Conservation (phyloP, 2,113 vertebrate genomes). For the Lepidothrix coronata region DNA sequence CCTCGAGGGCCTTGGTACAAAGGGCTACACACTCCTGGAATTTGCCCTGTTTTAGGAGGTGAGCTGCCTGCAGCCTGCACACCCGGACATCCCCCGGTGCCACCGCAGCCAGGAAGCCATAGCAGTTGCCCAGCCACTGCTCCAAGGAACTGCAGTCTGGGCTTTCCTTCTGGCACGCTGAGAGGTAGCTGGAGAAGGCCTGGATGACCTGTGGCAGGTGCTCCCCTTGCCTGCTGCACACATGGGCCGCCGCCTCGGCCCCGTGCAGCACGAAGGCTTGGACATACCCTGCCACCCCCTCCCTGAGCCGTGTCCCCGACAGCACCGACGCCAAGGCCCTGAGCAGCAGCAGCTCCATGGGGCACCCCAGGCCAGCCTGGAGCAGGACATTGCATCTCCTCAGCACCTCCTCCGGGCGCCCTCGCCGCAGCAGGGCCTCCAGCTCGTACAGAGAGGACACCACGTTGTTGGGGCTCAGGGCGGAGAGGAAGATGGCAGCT, state of each 20-base stretch:
- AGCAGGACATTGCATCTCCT: slow-evolving; percentile 76
- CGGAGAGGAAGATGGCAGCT: slow-evolving; percentile 83
- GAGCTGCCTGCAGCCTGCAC: slow-evolving; percentile 66
- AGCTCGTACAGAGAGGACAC: slow-evolving; percentile 78
- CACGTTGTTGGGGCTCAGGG: slow-evolving; percentile 80
- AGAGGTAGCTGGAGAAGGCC: slow-evolving; percentile 69
- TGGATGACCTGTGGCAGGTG: slow-evolving; percentile 76
- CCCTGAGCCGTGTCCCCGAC: slow-evolving; percentile 19
- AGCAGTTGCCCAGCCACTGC: slow-evolving; percentile 41
- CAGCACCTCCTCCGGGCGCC: slow-evolving; percentile 74
- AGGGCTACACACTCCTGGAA: slow-evolving; percentile 78
- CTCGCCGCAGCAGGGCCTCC: slow-evolving; percentile 76
- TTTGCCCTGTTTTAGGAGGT: slow-evolving; percentile 69
- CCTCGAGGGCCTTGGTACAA: slow-evolving; percentile 72
- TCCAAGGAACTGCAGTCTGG: not conserved
- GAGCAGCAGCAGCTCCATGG: slow-evolving; percentile 76
- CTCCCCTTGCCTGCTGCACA: slow-evolving; percentile 77
- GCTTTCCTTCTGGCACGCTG: not conserved
- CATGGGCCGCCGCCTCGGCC: slow-evolving; percentile 65
- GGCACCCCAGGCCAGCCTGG: not conserved
- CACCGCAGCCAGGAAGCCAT: slow-evolving; percentile 77
- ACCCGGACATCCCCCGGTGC: slow-evolving; percentile 64
- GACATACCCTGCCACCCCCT: slow-evolving; percentile 80
- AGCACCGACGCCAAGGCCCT: slow-evolving; percentile 83
- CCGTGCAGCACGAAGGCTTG: slow-evolving; percentile 71